Conservation (phyloP, 2,888 invertebrate species). For the Darwinula stevensoni region DNA sequence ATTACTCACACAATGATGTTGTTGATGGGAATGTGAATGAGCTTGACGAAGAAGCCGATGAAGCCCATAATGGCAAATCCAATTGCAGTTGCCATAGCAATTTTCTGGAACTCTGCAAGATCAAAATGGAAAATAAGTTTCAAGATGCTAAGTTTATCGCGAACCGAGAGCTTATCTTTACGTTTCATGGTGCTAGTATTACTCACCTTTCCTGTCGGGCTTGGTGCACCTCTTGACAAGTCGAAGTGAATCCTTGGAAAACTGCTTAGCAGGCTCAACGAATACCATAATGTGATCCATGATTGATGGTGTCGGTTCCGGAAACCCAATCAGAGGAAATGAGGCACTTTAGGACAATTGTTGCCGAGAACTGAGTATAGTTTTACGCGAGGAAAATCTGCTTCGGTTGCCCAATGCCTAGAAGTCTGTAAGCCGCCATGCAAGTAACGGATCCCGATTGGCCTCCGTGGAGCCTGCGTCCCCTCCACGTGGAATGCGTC, state of each 20-base stretch:
- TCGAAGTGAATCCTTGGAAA: constrained; percentile 91
- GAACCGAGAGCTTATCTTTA: no score
- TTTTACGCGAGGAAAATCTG: no score
- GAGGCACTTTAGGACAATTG: no score
- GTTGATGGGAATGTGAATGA: constrained; percentile 99
- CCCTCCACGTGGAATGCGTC: no score
- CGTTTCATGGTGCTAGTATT: no score
- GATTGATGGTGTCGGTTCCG: constrained; percentile 7
- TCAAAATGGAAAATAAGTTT: constrained; percentile 7
- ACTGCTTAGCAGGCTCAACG: constrained; percentile 79
- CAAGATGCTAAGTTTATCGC: constrained; percentile 4
- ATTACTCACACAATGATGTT: no score
- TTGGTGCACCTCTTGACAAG: constrained; percentile 97
- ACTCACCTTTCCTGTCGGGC: constrained; percentile 89
- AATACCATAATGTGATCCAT: constrained; percentile 96
- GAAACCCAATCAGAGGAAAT: no score
- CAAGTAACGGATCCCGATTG: no score
- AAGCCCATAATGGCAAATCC: constrained; percentile 99
- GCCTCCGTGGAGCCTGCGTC: no score
- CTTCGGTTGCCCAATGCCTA: no score
- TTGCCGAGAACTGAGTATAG: no score
- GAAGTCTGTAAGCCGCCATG: no score
- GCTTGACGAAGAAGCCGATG: constrained; percentile 97
- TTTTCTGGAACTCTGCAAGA: constrained; percentile 86
- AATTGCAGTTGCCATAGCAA: constrained; percentile 94